These are phyloP conservation scores for Hydropsyche tenuis DNA, from an alignment of 1,140 invertebrate species.

Conservation along the genomic window DNA sequence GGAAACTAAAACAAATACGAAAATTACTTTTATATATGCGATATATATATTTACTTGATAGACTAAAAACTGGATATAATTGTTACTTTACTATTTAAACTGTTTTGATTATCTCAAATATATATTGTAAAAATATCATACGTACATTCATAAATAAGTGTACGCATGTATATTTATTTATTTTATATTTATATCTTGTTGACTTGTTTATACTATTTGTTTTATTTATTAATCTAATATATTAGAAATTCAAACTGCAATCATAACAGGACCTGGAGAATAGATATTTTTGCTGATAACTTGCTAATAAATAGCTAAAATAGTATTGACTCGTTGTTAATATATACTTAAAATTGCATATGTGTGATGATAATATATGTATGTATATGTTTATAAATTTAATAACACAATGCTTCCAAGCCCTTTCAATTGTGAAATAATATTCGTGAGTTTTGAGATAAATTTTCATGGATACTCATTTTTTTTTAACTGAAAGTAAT, in stretches of 20 bases:
- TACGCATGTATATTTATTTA: background rate
- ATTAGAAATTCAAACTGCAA: slow-evolving; percentile 14
- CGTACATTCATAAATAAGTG: background rate
- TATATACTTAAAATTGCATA: slow-evolving; percentile 12
- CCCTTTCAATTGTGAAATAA: slow-evolving; percentile 33
- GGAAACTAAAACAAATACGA: too few relatives aligned
- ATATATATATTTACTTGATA: too few relatives aligned
- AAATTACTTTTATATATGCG: too few relatives aligned
- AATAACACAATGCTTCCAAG: slow-evolving; percentile 18
- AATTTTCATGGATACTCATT: background rate
- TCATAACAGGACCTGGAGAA: slow-evolving; percentile 12
- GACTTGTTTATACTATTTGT: slow-evolving; percentile 16
- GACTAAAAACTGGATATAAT: background rate
- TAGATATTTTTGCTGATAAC: slow-evolving; percentile 18
- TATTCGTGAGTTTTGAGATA: slow-evolving; percentile 2
- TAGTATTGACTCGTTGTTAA: slow-evolving; percentile 9
- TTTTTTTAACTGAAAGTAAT: background rate
- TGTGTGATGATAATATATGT: slow-evolving; percentile 4
- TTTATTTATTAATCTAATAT: background rate
- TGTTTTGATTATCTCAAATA: slow-evolving; percentile 10
- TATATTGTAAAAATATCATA: slow-evolving; percentile 3
- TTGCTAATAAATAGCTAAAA: slow-evolving; percentile 25
- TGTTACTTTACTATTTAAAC: slow-evolving; percentile 11
- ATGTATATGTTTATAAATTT: background rate
- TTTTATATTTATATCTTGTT: background rate